These are phyloP conservation scores for Labroides dimidiatus DNA, from an alignment of 2,797 vertebrate genomes.

Conservation along the genomic window DNA sequence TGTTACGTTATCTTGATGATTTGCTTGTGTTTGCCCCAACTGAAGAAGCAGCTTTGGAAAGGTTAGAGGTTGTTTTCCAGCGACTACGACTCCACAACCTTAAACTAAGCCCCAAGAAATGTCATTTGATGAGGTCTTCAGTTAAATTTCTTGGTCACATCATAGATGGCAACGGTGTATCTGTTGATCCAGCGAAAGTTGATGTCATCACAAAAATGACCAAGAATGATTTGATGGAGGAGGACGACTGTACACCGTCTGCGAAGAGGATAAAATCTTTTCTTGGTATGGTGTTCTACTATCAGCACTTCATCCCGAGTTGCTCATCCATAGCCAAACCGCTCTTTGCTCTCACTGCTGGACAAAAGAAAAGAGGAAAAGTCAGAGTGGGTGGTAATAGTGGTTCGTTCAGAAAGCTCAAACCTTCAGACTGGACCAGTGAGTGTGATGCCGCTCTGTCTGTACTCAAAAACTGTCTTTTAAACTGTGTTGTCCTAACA, in stretches of 20 bases:
- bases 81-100: neutral
- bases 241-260: no score
- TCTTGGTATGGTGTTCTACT: neutral
- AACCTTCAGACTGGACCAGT: neutral
- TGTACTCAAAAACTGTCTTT: neutral
- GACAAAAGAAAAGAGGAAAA: neutral
- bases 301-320: neutral
- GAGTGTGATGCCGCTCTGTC: neutral
- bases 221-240: neutral
- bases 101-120: neutral
- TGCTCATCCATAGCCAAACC: neutral
- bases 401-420: neutral
- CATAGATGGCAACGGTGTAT: neutral
- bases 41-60: neutral
- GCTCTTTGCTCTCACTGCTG: neutral
- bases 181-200: neutral
- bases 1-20: neutral
- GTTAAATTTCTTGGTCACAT: neutral
- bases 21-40: neutral
- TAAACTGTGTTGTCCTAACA: neutral
- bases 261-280: no score
- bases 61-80: neutral
- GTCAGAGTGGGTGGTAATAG: neutral
- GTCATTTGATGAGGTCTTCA: neutral
- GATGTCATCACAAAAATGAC: neutral